A percentile compares a stretch with the other conserved stretches of the same genome.
These are phyloP conservation scores for Phrynosoma blainvillii DNA, from an alignment of 2,113 vertebrate genomes.

Conservation along the genomic window DNA sequence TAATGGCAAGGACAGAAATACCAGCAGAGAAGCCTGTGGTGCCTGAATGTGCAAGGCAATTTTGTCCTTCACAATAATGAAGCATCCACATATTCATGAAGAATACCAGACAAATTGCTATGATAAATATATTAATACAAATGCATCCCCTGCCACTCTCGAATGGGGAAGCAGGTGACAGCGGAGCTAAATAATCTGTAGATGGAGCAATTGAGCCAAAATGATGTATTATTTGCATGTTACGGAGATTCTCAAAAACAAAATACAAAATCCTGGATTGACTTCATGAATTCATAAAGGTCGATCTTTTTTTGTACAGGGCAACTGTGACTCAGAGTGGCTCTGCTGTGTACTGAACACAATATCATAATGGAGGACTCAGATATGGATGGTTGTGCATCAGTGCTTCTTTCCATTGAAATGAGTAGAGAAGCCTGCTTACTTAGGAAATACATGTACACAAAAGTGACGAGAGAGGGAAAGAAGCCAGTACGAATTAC, in stretches of 20 bases:
- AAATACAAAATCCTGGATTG: background rate
- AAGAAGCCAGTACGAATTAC: too few species aligned
- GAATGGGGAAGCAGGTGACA: conserved; percentile 11
- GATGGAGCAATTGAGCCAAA: conserved; percentile 27
- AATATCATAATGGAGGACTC: background rate
- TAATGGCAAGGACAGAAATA: conserved; percentile 55
- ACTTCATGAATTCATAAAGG: background rate
- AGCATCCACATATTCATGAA: conserved; percentile 56
- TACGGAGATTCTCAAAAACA: background rate
- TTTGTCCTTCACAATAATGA: conserved; percentile 62
- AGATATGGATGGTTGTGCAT: background rate
- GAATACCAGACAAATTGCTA: conserved; percentile 46
- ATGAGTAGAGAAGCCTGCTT: background rate
- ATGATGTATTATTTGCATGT: background rate
- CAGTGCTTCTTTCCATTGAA: background rate
- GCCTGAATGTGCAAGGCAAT: conserved; percentile 66
- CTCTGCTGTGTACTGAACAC: background rate
- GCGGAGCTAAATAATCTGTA: conserved; percentile 21
- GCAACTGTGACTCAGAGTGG: background rate
- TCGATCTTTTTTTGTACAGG: background rate
- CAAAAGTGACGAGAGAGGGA: too few species aligned
- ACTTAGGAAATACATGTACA: background rate
- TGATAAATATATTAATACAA: conserved; percentile 54
- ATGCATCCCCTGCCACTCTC: conserved; percentile 43
- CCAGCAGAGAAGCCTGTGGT: conserved; percentile 58